These are phyloP conservation scores for Siniperca knerii DNA, from an alignment of 2,113 vertebrate genomes.

Conservation along the genomic window DNA sequence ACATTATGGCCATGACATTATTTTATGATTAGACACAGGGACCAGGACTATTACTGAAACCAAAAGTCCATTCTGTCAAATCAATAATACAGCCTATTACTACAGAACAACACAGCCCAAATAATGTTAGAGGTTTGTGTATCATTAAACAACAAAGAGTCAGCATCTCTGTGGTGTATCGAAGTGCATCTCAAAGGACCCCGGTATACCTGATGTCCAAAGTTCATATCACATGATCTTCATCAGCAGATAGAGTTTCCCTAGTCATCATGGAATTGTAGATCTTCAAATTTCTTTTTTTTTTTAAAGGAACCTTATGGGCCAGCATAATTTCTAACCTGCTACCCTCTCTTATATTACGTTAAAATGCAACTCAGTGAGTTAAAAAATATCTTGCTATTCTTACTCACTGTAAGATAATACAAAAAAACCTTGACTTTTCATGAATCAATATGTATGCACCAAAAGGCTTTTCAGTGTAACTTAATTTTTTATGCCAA, in stretches of 20 bases:
- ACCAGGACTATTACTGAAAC: background rate
- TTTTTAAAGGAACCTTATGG: too few species aligned
- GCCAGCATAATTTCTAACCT: too few species aligned
- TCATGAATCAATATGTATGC: background rate
- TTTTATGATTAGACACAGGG: background rate
- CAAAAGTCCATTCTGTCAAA: background rate
- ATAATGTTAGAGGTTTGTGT: background rate
- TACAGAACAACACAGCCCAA: background rate
- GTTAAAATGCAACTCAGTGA: background rate
- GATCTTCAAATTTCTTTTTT: too few species aligned
- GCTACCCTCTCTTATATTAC: background rate
- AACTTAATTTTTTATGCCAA: too few species aligned
- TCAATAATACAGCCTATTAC: background rate
- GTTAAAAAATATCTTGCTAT: background rate
- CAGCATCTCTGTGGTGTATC: background rate
- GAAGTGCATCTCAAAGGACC: background rate
- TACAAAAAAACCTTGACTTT: background rate
- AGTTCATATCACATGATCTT: background rate
- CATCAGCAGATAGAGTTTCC: background rate
- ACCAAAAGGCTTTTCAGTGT: background rate
- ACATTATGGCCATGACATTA: background rate
- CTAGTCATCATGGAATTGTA: background rate
- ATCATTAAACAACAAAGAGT: background rate
- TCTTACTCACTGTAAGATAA: background rate
- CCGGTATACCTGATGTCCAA: background rate